Base-by-base conservation (phyloP, 2,797 vertebrate species). In the Enteromius thamalakanensis region DNA sequence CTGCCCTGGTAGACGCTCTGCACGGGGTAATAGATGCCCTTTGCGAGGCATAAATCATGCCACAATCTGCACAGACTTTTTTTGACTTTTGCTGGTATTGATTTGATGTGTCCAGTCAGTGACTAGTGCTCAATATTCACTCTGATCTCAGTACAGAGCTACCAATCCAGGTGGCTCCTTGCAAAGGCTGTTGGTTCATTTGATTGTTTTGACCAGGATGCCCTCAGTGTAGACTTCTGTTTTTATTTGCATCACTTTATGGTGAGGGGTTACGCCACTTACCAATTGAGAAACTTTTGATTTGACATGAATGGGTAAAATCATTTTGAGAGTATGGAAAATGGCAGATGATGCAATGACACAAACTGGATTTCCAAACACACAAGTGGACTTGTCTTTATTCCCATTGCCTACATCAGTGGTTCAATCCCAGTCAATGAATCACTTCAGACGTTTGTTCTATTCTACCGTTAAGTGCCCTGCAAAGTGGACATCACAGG, bases 121-220 rank as follows among this genome's bases (percentile, higher is more conserved):
- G 67, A 80, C 62, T 49, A 69, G 65, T 17, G 26, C n/a, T 83
- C 82, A 80, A 80, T 82, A 84, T 58, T 26, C 84, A 37, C 40
- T 77, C 84, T 85, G 83, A 81, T 81, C 64, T 60, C 71, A 49
- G 53, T 12, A 67, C 84, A 69, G 42, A 55, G 81, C 45, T 53
- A 60, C 75, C 53, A 55, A 67, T 82, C 34, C 47, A 17, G 45
- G 37, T 40, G 12, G 55, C 51, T 79, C 62, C 65, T 84, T 64
- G 15, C 45, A 40, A 72, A 42, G 62, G 34, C 47, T 29, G 47
- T 70, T 79, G 79, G 67, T 80, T 84, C 72, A 79, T 77, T 83
- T 80, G 23, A 72, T 58, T 64, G 62, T 68, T 82, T n/a, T 45
- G 51, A 45, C 55, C 58, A 29, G 72, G 58, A 65, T 74, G 47